Evolutionary conservation across 2,888 invertebrate species (phyloP).

Genomic region (Oxystoma pomonae): DNA sequence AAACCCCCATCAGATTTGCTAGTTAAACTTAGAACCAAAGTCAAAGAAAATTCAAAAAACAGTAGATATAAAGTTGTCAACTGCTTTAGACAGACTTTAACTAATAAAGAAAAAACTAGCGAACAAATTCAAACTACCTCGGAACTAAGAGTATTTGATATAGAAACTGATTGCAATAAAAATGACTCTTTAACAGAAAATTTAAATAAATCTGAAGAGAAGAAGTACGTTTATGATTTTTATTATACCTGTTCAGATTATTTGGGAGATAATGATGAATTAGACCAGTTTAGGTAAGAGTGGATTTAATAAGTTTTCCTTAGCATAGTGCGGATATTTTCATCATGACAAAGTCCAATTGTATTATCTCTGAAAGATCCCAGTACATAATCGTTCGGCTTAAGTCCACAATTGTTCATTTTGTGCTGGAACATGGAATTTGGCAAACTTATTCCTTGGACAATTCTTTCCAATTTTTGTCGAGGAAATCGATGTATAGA

Average conservation of each 20-base stretch:
- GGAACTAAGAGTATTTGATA: constrained; percentile 54
- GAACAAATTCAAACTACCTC: constrained; percentile 28
- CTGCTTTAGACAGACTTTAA: constrained; percentile 47
- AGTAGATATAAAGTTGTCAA: constrained; percentile 59
- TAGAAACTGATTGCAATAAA: constrained; percentile 47
- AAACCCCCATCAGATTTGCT: constrained; percentile 47
- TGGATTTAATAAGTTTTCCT: too few species aligned
- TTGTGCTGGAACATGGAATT: too few species aligned
- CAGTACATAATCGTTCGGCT: too few species aligned
- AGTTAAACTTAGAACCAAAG: constrained; percentile 48
- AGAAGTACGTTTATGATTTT: constrained; percentile 58
- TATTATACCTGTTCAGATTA: constrained; percentile 56
- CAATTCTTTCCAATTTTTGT: too few species aligned
- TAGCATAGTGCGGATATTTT: too few species aligned
- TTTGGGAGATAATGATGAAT: constrained; percentile 44
- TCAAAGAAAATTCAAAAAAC: constrained; percentile 48
- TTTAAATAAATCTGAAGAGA: constrained; percentile 22
- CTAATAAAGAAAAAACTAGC: constrained; percentile 23
- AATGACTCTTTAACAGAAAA: constrained; percentile 23
- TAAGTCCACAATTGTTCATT: too few species aligned
- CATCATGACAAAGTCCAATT: too few species aligned
- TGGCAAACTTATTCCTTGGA: too few species aligned
- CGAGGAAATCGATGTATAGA: too few species aligned
- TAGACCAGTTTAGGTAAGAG: constrained; percentile 45
- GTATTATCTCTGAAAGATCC: too few species aligned